Base-by-base conservation (phyloP, 2,888 invertebrate species). In the Epistrophe eligans region DNA sequence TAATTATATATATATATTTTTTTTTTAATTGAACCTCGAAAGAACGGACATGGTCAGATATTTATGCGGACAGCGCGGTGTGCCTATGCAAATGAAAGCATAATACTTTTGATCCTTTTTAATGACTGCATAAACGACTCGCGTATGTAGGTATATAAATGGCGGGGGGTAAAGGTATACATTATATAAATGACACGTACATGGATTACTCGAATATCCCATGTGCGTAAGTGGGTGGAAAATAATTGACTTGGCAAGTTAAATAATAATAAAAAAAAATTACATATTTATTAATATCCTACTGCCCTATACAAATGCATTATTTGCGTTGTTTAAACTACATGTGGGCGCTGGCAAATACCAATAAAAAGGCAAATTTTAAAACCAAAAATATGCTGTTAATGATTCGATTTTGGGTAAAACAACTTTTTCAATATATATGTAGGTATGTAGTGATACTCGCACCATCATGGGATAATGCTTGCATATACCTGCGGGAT, bases 51-150 rank as follows among this genome's bases (percentile, higher is more conserved):
- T 67, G 67, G 50, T n/a, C 50, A 67, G 35, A 50, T 17, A 19
- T 28, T 38, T 28, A 58, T 81, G 40, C 28, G 15, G 48, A 50
- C 77, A 67, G 67, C 40, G 52, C 55, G 60, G 32, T 38, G 48
- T 45, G 57, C 77, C 70, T 70, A 81, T 87, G 79, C 79, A 87
- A 83, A 87, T 87, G 83, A 87, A 79, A 66, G 79, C 71, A 57
- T 83, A 76, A 83, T 60, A 79, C 87, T 52, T 79, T 83, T 87
- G 87, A 87, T 87, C 82, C 87, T 55, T 71, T 76, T 82, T 87
- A 87, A 87, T 87, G 83, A 87, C 85, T 85, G 70, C 67, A 77
- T 84, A 81, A 77, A 80, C 35, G 84, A 84, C 85, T 82, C 77
- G 71, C 82, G 64, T 71, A 24, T 24, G 3, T 24, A 24, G 1